These are phyloP conservation scores for Condylura cristata DNA, from an alignment of 2,113 vertebrate species.

Conservation along the genomic window DNA sequence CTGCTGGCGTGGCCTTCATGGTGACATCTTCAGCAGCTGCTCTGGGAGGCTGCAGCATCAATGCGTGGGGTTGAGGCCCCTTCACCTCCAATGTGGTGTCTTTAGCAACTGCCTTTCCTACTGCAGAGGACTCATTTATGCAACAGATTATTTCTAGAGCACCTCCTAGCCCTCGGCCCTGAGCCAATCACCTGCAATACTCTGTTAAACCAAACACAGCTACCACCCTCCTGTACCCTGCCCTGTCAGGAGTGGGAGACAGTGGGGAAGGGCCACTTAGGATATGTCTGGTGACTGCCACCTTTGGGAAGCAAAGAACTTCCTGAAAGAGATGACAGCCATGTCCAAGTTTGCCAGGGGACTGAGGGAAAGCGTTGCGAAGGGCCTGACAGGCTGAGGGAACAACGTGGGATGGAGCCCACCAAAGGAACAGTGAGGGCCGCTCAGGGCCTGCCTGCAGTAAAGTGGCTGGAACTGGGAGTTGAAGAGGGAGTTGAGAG, in stretches of 20 bases:
- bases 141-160: not conserved
- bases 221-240: fast-evolving
- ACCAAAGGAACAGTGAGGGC: not conserved
- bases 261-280: not conserved
- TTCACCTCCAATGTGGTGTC: not conserved
- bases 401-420: not conserved
- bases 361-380: not conserved
- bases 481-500: not conserved
- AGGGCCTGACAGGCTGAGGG: not conserved
- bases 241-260: fast-evolving
- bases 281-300: not conserved
- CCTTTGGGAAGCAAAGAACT: not conserved
- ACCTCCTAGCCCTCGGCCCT: not conserved
- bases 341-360: not conserved
- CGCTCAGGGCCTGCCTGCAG: fast-evolving
- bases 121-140: not conserved
- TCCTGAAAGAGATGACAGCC: not conserved
- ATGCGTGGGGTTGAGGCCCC: not conserved
- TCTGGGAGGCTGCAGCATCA: fast-evolving
- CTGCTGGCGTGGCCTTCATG: not conserved
- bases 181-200: not conserved
- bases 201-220: not conserved
- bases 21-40: not conserved
- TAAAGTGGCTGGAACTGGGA: not conserved
- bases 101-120: not conserved